Evolutionary conservation across 2,888 invertebrate genomes (phyloP), one percentile per base, ranked within the genome.

Genomic region (Lucinisca nassula): DNA sequence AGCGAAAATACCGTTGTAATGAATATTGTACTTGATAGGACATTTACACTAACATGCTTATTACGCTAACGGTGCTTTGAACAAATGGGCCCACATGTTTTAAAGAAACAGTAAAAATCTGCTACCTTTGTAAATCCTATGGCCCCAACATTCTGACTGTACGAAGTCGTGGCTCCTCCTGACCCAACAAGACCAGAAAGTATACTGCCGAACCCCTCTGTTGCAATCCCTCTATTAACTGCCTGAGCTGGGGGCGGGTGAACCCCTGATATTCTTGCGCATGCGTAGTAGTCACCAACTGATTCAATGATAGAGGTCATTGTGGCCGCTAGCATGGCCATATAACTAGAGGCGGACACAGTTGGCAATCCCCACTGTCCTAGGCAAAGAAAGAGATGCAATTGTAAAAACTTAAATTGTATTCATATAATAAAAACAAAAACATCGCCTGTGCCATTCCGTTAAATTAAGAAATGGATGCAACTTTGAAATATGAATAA

Each of bases 261-360:
- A 0, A 98, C 98, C 38, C 97, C 98, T 24, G 96, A 95, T 40
- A 97, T 96, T 86, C 97, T 94, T 14, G 98, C 98, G 0, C 98
- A 98, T n/a, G 98, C 98, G 79, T 98, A 98, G 96, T 98, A 99
- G 96, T 98, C 98, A 93, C 98, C 98, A 86, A 98, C 97, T 17
- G 95, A 95, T 87, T 96, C 96, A 1, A 96, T 94, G 61, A 94
- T 94, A 12, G 96, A 95, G 4, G 95, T 92, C 24, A 96, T 84
- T 14, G 95, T 94, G 0, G 94, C 95, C 0, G 95, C 94, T 40
- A 95, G 73, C 92, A 96, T 93, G 0, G 94, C 96, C 88, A 94
- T 92, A 79, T 93, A 94, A 24, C 95, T 93, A 2, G 95, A 92
- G 1, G 93, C 79, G 77, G 93, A 94, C 27, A 95, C 91, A 24